Conservation (phyloP, 92 coral and sea anemone species). For the Zoanthus sociatus region DNA sequence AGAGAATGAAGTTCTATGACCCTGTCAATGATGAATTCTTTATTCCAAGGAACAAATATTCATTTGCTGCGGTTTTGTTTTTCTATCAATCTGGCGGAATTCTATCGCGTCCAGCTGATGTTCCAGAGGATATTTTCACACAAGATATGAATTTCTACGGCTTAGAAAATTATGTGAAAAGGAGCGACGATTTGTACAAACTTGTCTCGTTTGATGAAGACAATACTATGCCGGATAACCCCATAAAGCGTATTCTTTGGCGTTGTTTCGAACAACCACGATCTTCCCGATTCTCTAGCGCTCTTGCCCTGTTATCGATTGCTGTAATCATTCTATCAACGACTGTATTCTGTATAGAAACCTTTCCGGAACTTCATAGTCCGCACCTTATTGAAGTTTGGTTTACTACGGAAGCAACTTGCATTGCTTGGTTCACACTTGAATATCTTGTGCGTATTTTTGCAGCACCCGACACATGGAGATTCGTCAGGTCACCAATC, state of each 20-base stretch:
- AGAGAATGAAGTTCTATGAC: slow-evolving; percentile 75
- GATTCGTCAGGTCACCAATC: slow-evolving; percentile 76
- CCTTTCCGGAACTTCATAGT: slow-evolving; percentile 69
- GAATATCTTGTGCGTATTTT: slow-evolving; percentile 80
- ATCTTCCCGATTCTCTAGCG: slow-evolving; percentile 70
- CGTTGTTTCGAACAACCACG: slow-evolving; percentile 87
- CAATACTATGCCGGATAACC: slow-evolving; percentile 56
- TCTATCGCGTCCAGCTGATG: slow-evolving; percentile 84
- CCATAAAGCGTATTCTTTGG: slow-evolving; percentile 75
- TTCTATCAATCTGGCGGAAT: slow-evolving; percentile 96
- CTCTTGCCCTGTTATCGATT: slow-evolving; percentile 76
- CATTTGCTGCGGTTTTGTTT: slow-evolving; percentile 91
- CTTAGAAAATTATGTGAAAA: slow-evolving; percentile 34
- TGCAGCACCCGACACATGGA: slow-evolving; percentile 68
- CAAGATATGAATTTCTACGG: slow-evolving; percentile 86
- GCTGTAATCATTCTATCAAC: slow-evolving; percentile 81
- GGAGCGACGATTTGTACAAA: slow-evolving; percentile 4
- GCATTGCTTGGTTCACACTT: slow-evolving; percentile 84
- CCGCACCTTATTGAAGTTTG: slow-evolving; percentile 49
- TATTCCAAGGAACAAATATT: slow-evolving; percentile 78
- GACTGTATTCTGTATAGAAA: slow-evolving; percentile 83
- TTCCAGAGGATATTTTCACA: slow-evolving; percentile 74
- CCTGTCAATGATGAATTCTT: slow-evolving; percentile 60
- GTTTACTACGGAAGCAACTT: slow-evolving; percentile 78
- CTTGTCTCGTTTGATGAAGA: slow-evolving; percentile 43